Base-by-base conservation (phyloP, 2,888 invertebrate species). In the Meandrusa payeni region DNA sequence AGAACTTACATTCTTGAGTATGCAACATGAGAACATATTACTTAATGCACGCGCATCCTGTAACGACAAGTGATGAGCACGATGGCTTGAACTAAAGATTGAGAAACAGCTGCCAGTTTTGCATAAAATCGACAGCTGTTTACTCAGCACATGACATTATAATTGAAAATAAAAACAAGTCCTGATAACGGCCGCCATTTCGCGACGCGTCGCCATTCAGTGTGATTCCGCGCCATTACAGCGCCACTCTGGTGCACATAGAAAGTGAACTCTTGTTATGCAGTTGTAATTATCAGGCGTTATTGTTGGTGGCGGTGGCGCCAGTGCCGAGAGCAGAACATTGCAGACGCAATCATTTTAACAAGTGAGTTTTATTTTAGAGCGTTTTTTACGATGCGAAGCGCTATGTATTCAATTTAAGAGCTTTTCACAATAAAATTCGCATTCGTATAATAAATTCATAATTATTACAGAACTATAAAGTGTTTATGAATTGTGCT, bases 261-360 rank as follows among this genome's bases (percentile, higher is more conserved):
- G 31, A 23, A 23, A n/a, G 31, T 29, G 20, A 19, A 20, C 11
- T 13, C 38, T 28, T 9, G 22, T 29, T 29, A 13, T 39, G 39
- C 39, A 15, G 22, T 23, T 23, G 15, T 39, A 31, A 39, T 31
- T 39, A 31, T 28, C 13, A 7, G n/a, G 38, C 20, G 9, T 17
- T 17, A 15, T 13, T 12, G n/a, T 13, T 13, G 31, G n/a, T 24
- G 39, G 39, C 39, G 39, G 31, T 31, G 23, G 38, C 26, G 13
- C 26, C 3, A 24, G 3, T 10, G 19, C 11, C 12, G 7, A 19
- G 5, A 5, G 2, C 26, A 7, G 7, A 17, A 11, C n/a, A 11
- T 12, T 5, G 11, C 12, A 38, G 28, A 19, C 37, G 19, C 11
- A 10, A 28, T 22, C n/a, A 19, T 28, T 27, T 28, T 5, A 22